These are phyloP conservation scores for Synanthedon vespiformis DNA, from an alignment of 2,888 invertebrate species.

Conservation along the genomic window DNA sequence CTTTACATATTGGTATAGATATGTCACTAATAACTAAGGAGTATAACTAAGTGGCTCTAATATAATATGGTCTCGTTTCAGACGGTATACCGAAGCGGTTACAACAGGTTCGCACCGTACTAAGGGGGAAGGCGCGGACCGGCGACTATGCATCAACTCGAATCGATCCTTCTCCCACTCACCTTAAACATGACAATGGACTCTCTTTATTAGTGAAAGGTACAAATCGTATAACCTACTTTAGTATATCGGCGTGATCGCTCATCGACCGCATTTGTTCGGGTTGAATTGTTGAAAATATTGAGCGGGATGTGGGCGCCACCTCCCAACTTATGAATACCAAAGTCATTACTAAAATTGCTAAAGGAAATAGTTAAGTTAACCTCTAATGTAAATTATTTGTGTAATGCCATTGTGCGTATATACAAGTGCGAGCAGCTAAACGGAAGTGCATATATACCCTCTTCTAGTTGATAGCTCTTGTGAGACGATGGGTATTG, in stretches of 20 bases:
- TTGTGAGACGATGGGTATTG: slow-evolving; percentile 19
- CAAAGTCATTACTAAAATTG: slow-evolving; percentile 63
- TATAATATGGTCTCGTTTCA: slow-evolving; percentile 44
- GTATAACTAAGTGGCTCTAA: too few relatives aligned
- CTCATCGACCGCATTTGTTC: too few relatives aligned
- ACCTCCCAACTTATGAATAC: slow-evolving; percentile 37
- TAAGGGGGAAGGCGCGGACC: slow-evolving; percentile 61
- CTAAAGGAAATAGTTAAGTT: slow-evolving; percentile 60
- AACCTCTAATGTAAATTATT: slow-evolving; percentile 54
- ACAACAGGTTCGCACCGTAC: slow-evolving; percentile 95
- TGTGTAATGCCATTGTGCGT: slow-evolving; percentile 39
- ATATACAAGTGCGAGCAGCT: slow-evolving; percentile 69
- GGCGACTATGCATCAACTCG: slow-evolving; percentile 49
- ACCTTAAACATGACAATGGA: slow-evolving; percentile 66
- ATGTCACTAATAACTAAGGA: too few relatives aligned
- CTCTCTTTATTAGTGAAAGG: slow-evolving; percentile 64
- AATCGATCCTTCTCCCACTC: slow-evolving; percentile 57
- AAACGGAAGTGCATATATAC: slow-evolving; percentile 30
- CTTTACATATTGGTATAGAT: too few relatives aligned
- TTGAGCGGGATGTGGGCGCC: slow-evolving; percentile 1
- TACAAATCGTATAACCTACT: slow-evolving; percentile 55
- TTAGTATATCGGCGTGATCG: too few relatives aligned
- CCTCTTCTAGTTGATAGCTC: slow-evolving; percentile 17
- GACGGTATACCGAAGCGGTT: slow-evolving; percentile 94
- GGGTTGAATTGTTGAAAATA: background rate